Evolutionary conservation across 2,797 vertebrate genomes (phyloP).

Genomic region (Huso huso): DNA sequence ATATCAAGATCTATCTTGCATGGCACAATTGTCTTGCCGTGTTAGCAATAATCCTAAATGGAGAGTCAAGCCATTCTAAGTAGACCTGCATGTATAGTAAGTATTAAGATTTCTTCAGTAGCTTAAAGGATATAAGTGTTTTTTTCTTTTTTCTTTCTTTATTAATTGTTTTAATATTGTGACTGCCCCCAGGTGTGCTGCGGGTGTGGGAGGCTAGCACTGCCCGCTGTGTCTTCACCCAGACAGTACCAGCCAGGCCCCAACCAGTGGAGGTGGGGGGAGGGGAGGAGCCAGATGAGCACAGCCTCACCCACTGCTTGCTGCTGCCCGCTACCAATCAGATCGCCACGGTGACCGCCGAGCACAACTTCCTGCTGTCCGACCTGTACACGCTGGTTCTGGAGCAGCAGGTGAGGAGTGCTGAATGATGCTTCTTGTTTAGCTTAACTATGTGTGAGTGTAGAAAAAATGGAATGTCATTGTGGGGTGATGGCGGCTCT

Average conservation of each 20-base stretch:
- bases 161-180: not conserved
- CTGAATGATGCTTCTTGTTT: not conserved
- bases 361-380: slow-evolving; percentile 85
- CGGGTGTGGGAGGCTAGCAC: slow-evolving; percentile 78
- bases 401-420: slow-evolving; percentile 70
- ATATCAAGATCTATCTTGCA: too few relatives aligned
- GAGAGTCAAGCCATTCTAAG: too few relatives aligned
- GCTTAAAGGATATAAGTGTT: not conserved
- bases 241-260: slow-evolving; percentile 40
- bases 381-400: slow-evolving; percentile 64
- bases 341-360: slow-evolving; percentile 69
- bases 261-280: slow-evolving; percentile 16
- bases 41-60: too few relatives aligned
- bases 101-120: too few relatives aligned
- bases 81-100: too few relatives aligned
- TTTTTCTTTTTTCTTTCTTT: not conserved
- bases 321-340: slow-evolving; percentile 53
- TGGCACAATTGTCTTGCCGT: too few relatives aligned
- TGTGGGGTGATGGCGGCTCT: too few relatives aligned
- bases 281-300: slow-evolving; percentile 50
- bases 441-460: too few relatives aligned
- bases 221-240: slow-evolving; percentile 66
- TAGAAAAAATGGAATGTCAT: too few relatives aligned
- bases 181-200: slow-evolving; percentile 58
- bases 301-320: slow-evolving; percentile 63